Percentiles rank a stretch among this genome's conserved stretches.
Evolutionary conservation across 2,113 vertebrate genomes (phyloP).

Genomic region (Scomber japonicus): DNA sequence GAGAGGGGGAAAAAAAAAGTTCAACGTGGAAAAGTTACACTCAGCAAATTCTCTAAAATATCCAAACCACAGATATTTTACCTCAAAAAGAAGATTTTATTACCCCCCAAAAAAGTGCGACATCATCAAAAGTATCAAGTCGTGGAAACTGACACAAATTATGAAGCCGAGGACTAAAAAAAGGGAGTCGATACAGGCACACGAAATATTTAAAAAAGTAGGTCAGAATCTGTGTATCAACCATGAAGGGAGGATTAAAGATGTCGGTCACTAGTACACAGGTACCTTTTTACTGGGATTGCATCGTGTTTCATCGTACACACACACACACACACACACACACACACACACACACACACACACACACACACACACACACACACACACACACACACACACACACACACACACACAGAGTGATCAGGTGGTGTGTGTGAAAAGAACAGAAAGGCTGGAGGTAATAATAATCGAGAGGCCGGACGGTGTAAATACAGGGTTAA

Average conservation of each 20-base stretch:
- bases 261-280: background rate
- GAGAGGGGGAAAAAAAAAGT: background rate
- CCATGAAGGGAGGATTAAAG: background rate
- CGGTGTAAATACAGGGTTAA: constrained; percentile 72
- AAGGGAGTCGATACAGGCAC: background rate
- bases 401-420: background rate
- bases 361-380: too few relatives aligned
- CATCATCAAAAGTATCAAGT: constrained; percentile 21
- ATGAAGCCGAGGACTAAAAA: background rate
- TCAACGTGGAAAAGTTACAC: constrained; percentile 46
- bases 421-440: constrained; percentile 37
- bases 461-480: constrained; percentile 48
- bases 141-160: constrained; percentile 13
- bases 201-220: background rate
- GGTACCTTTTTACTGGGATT: background rate
- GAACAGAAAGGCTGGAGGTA: constrained; percentile 35
- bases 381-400: too few relatives aligned
- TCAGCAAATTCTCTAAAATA: constrained; percentile 17
- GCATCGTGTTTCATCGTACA: constrained; percentile 18
- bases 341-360: too few relatives aligned
- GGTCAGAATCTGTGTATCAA: background rate
- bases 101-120: background rate
- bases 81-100: constrained; percentile 37
- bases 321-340: background rate
- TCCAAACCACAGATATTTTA: constrained; percentile 9